Base-by-base conservation (phyloP, 2,797 vertebrate species). In the Cuniculus paca region DNA sequence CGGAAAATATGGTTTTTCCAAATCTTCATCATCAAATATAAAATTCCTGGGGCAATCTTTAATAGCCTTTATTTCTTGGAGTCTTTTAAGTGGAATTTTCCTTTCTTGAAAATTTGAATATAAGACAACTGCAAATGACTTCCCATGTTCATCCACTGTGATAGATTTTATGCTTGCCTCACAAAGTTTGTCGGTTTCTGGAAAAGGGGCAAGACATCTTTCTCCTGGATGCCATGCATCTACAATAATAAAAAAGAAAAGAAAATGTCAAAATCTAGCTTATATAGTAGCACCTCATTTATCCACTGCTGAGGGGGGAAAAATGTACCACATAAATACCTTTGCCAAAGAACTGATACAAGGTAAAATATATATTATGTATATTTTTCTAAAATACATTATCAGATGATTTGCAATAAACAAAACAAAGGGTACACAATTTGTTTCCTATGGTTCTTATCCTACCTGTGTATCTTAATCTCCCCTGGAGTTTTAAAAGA, bases 1-100 rank as follows among this genome's bases (percentile, higher is more conserved):
- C 93, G 99, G 98, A 97, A 99, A 99, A 95, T 98, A 95, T 0
- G 99, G 99, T 88, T 99, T 99, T 98, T 99, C 99, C 96, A 99
- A 97, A 96, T 99, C 98, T 98, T 96, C 92, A 95, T 98, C 98
- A 97, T 98, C 98, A 97, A 98, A 99, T 97, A 98, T 97, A 74
- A 96, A 97, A 96, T 83, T 98, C 70, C 98, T 98, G 95, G 97
- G 96, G 52, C 78, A 94, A 94, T 82, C 97, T 97, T 96, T 98
- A 96, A 74, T 88, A 94, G 97, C 92, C 97, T 97, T 81, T 3
- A 98, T 58, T 98, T 97, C 98, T 96, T 60, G 54, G 70, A 99
- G 98, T 96, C 98, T 98, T 79, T 95, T 98, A 89, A 98, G 56
- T 52, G 98, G 96, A 97, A 99, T 94, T 90, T 97, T 98, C 91